These are phyloP conservation scores for Melanerpes formicivorus DNA, from an alignment of 2,113 vertebrate genomes.

Conservation along the genomic window DNA sequence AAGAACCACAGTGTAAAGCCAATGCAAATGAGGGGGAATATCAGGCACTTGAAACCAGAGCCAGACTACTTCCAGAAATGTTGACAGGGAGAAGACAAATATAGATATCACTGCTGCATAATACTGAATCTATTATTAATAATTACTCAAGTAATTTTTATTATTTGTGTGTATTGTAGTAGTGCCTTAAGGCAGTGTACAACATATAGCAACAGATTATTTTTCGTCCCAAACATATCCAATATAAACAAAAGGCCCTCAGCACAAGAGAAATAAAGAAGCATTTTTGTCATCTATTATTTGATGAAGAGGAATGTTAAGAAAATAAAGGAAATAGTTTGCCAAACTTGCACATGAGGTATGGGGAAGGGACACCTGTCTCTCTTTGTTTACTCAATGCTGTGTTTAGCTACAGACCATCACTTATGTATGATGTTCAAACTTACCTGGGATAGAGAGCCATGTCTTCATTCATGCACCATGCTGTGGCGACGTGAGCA, in stretches of 20 bases:
- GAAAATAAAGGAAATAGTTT: not conserved
- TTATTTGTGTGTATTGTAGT: not conserved
- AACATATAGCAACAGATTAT: not conserved
- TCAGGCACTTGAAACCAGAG: not conserved
- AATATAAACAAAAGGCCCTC: not conserved
- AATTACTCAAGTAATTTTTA: not conserved
- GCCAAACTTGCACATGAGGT: not conserved
- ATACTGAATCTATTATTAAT: not conserved
- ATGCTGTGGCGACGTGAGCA: too few relatives aligned
- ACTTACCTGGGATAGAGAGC: accelerated
- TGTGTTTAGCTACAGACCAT: not conserved
- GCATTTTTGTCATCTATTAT: not conserved
- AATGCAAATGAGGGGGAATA: not conserved
- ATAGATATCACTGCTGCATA: not conserved
- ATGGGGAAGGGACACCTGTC: not conserved
- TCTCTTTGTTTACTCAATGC: not conserved
- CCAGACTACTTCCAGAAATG: not conserved
- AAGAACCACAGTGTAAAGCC: not conserved
- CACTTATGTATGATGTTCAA: accelerated
- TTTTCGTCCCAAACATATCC: not conserved
- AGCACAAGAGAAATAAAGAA: not conserved
- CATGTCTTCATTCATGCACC: accelerated
- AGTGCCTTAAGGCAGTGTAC: not conserved
- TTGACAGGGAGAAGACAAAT: not conserved
- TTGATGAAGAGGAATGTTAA: not conserved